These are phyloP conservation scores for Rallus crepitans DNA, from an alignment of 2,797 vertebrate species.

Conservation along the genomic window DNA sequence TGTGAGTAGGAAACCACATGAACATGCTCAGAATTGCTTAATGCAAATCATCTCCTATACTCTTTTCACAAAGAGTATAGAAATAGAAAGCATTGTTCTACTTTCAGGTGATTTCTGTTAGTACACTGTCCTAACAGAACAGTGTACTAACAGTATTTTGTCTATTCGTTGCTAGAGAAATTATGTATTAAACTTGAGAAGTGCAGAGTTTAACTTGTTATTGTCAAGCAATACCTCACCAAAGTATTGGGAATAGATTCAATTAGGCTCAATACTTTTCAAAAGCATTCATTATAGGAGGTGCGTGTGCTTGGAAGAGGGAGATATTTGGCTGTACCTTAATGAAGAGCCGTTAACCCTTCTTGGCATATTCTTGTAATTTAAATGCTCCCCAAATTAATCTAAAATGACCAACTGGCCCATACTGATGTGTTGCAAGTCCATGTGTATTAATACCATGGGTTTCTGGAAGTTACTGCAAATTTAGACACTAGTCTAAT, in stretches of 20 bases:
- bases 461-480: neutral
- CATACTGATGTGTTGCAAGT: neutral
- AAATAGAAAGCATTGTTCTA: too few relatives aligned
- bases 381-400: neutral
- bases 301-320: neutral
- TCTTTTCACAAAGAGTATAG: neutral
- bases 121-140: too few relatives aligned
- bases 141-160: neutral
- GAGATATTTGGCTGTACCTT: neutral
- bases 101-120: too few relatives aligned
- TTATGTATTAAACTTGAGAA: neutral
- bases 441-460: neutral
- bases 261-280: neutral
- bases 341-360: neutral
- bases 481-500: neutral
- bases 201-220: neutral
- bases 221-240: neutral
- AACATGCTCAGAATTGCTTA: constrained; percentile 1
- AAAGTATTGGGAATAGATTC: neutral
- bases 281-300: neutral
- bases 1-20: neutral
- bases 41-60: neutral
- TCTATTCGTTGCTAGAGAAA: neutral
- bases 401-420: neutral
- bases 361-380: neutral